phyloP scores from a whole-genome alignment of 2,888 invertebrate genomes.

The Apodemia duryi region DNA sequence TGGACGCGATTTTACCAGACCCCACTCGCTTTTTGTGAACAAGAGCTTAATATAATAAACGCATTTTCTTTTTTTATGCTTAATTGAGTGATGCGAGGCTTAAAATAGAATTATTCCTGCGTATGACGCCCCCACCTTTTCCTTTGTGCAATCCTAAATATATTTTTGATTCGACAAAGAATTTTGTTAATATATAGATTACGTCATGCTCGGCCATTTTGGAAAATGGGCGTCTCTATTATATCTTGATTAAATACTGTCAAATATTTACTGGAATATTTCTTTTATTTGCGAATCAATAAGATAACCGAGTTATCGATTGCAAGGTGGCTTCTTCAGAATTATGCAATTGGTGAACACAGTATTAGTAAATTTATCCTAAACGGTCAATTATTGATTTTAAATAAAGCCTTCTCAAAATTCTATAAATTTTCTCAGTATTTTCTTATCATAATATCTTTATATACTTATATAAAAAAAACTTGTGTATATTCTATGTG shows the following conservation, averaged over 20 bases:
- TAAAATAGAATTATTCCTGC: slow-evolving; percentile 20
- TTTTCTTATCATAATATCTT: no score
- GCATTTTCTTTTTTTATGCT: slow-evolving; percentile 15
- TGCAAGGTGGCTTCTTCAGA: not conserved
- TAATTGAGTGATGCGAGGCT: slow-evolving; percentile 24
- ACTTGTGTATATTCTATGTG: no score
- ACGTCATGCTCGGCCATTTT: slow-evolving; percentile 61
- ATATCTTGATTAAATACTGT: slow-evolving; percentile 27
- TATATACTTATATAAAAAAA: no score
- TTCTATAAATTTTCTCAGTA: no score
- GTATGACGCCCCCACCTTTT: slow-evolving; percentile 18
- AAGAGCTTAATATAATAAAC: slow-evolving; percentile 7
- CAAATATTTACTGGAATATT: not conserved
- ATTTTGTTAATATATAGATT: slow-evolving; percentile 32
- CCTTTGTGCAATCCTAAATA: not conserved
- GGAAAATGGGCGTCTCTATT: slow-evolving; percentile 52
- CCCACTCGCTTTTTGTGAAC: slow-evolving; percentile 12
- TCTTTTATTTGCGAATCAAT: slow-evolving; percentile 1
- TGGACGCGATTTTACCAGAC: slow-evolving; percentile 22
- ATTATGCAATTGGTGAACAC: not conserved
- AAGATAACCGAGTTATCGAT: slow-evolving; percentile 1
- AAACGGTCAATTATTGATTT: not conserved
- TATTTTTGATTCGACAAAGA: slow-evolving; percentile 18
- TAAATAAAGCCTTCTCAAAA: not conserved
- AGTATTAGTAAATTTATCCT: not conserved